Base-by-base conservation (phyloP, 2,888 invertebrate genomes). In the Trichogramma evanescens region DNA sequence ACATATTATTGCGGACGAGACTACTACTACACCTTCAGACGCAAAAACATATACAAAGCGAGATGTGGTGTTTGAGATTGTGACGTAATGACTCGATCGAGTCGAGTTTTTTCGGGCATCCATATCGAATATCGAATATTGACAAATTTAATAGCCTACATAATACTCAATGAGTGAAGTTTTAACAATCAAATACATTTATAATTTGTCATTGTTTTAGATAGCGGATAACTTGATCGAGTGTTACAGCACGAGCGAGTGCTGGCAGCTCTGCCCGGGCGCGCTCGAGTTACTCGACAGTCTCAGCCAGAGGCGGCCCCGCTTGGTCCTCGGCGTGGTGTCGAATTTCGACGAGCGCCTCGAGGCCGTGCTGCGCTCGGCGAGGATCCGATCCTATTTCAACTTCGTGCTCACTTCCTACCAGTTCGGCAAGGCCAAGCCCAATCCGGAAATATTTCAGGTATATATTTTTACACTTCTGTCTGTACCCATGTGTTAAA, bases 321-420 rank as follows among this genome's bases (percentile, higher is more conserved):
- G 78, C 40, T 49, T 76, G n/a, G 49, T 69, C 8, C 67, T 93
- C 50, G 95, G 93, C 4, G 84, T 93, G 0, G 86, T 95, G 66
- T 93, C 95, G 5, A 95, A 95, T 78, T 93, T 89, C 79, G 95
- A 95, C 80, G 89, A 91, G 42, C 82, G 94, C 42, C 79, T 95
- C 3, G 81, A 85, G 62, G 79, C 81, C 5, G 83, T 94, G 64
- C 80, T 95, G 56, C 68, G 78, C 9, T 86, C 85, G 68, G 80
- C 88, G 45, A 83, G 82, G 58, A 76, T 95, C n/a, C 74, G 82
- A 54, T 79, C 86, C 56, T 86, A 86, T 73, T 92, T 95, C 78
- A 82, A 89, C 66, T 95, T 95, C 79, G 81, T 93, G 50, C 65
- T 93, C 8, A 86, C 88, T 5, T 94, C 95, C 0, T 91, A 92